Base-by-base conservation (phyloP, 2,797 vertebrate species). In the Enteromius argenteus region DNA sequence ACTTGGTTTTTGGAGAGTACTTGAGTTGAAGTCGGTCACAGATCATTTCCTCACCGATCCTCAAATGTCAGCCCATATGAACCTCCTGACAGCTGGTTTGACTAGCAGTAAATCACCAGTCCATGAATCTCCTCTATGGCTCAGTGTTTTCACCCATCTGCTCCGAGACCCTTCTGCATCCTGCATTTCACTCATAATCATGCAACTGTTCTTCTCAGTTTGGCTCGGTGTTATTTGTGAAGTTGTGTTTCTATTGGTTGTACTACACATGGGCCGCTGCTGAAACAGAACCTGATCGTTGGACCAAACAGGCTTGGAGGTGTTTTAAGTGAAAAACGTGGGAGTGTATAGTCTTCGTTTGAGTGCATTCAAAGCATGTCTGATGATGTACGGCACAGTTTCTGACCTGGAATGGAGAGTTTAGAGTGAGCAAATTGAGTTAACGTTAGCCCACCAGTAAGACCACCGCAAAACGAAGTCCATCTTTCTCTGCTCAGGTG, bases 101-200 rank as follows among this genome's bases (percentile, higher is more conserved):
- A 74, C 27, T 82, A 37, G 56, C 39, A 81, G 80, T 82, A 27
- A 64, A 74, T 83, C 76, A 30, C 17, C 71, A 60, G 69, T n/a
- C 21, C n/a, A 51, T 19, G 81, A 73, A 44, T 35, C 51, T 80
- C 30, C 32, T 66, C 44, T 17, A 30, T 8, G 69, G 56, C 15
- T 77, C 37, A 11, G 37, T 44, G 35, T 77, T 30, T 62, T 74
- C 44, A 35, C 42, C 30, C 69, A 82, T 64, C 56, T 74, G 80
- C 39, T 73, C 19, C 42, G 21, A 60, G 56, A 46, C 51, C 23
- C 13, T 42, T 72, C 35, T 71, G 17, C 56, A 35, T 73, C 8
- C 23, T 46, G 17, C 69, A 60, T n/a, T 15, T 72, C 53, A 62
- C 53, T n/a, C 51, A 32, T n/a, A 73, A 35, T 32, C 46, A 3